Conservation (phyloP, 2,888 invertebrate genomes). For the Dorcus parallelipipedus region DNA sequence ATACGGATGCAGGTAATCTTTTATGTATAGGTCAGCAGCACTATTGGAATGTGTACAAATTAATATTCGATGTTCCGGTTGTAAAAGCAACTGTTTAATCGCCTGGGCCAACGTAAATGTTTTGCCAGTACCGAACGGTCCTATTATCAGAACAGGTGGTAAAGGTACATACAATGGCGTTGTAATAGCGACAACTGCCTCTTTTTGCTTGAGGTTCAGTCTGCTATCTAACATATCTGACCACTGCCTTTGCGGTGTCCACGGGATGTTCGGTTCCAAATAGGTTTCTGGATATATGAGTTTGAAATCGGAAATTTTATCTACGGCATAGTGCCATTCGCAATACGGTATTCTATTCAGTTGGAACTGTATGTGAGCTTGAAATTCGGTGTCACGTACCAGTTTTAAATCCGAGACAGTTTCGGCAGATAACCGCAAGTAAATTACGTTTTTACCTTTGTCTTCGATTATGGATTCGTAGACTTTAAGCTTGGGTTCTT, state of each 20-base stretch:
- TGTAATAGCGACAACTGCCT: constrained; percentile 74
- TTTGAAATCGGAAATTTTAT: constrained; percentile 67
- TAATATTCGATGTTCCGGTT: constrained; percentile 65
- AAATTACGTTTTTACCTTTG: constrained; percentile 64
- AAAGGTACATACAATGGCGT: constrained; percentile 59
- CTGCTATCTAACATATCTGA: constrained; percentile 59
- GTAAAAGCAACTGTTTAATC: constrained; percentile 63
- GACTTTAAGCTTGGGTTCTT: constrained; percentile 50
- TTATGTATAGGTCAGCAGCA: constrained; percentile 81
- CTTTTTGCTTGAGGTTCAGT: constrained; percentile 74
- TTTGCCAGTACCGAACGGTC: constrained; percentile 86
- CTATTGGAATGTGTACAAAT: constrained; percentile 87
- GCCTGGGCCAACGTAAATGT: constrained; percentile 77
- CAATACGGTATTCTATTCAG: constrained; percentile 76
- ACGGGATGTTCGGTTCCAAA: constrained; percentile 62
- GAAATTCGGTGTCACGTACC: constrained; percentile 58
- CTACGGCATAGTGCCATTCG: constrained; percentile 81
- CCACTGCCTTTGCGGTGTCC: constrained; percentile 69
- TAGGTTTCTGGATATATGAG: constrained; percentile 70
- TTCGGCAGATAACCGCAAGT: constrained; percentile 65
- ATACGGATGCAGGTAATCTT: constrained; percentile 77
- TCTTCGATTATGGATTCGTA: constrained; percentile 72
- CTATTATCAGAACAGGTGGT: constrained; percentile 69
- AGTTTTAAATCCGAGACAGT: constrained; percentile 63
- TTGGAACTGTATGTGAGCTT: constrained; percentile 76